These are phyloP conservation scores for Hermetia illucens DNA, from an alignment of 1,140 invertebrate species.

Conservation along the genomic window DNA sequence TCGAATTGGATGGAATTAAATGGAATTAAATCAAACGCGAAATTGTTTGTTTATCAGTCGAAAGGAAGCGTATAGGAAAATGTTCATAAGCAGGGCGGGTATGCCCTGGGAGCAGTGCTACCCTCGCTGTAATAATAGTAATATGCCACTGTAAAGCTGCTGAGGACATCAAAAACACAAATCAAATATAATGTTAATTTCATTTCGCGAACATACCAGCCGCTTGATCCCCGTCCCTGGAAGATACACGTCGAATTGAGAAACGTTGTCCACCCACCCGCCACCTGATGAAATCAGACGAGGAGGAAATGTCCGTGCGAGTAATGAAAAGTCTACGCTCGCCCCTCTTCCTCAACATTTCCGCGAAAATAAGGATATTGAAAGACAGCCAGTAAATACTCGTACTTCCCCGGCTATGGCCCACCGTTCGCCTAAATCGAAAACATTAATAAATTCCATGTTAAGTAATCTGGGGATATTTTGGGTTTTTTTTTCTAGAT, in stretches of 20 bases:
- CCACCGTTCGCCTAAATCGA: background rate
- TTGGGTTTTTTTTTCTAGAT: background rate
- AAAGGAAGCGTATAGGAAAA: too few species aligned
- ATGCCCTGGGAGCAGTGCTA: too few species aligned
- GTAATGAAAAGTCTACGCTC: too few species aligned
- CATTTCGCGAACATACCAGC: background rate
- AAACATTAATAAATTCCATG: background rate
- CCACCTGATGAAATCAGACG: background rate
- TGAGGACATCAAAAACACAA: background rate
- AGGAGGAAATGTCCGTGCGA: background rate
- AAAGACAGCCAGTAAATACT: too few species aligned
- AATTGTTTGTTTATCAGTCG: background rate
- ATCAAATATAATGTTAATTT: slow-evolving; percentile 1
- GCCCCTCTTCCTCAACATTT: too few species aligned
- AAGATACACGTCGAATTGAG: too few species aligned
- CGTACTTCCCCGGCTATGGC: too few species aligned
- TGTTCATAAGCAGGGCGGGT: too few species aligned
- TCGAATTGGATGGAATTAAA: background rate
- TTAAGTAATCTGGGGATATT: slow-evolving; percentile 1
- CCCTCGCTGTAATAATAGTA: too few species aligned
- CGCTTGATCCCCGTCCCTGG: too few species aligned
- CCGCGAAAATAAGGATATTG: too few species aligned
- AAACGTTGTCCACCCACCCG: too few species aligned
- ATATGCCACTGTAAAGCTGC: background rate
- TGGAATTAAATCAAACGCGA: slow-evolving; percentile 1